Percentiles rank a stretch among this genome's conserved stretches.
Conservation (phyloP, 2,797 vertebrate genomes). For the Pantherophis vulpinus region DNA sequence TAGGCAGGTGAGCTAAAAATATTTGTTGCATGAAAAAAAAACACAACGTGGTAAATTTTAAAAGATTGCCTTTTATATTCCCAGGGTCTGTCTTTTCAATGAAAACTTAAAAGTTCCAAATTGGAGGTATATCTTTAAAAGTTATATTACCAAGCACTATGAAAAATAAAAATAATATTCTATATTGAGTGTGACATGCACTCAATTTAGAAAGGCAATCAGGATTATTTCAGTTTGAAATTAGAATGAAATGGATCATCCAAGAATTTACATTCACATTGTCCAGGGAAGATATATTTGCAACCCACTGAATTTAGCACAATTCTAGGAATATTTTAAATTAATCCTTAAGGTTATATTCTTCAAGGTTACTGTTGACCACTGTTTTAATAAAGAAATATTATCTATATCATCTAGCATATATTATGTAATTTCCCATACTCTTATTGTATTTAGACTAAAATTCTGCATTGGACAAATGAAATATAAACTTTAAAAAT, state of each 20-base stretch:
- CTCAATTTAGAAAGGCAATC: neutral
- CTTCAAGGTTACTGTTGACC: neutral
- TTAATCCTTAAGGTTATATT: neutral
- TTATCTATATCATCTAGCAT: neutral
- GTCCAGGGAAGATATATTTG: neutral
- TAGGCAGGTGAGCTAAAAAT: neutral
- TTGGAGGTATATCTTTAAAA: neutral
- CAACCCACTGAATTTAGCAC: neutral
- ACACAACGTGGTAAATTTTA: neutral
- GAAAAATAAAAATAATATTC: neutral
- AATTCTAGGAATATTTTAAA: neutral
- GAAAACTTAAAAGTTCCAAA: neutral
- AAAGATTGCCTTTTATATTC: neutral
- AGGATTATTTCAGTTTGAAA: neutral
- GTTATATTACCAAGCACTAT: neutral
- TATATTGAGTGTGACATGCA: neutral
- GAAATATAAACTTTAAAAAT: neutral
- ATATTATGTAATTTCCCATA: neutral
- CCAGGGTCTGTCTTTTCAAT: constrained; percentile 8
- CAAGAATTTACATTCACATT: neutral
- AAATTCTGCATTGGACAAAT: neutral
- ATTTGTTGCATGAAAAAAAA: constrained; percentile 1
- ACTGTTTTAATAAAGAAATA: neutral
- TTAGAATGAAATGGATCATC: neutral
- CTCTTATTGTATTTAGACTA: neutral